A percentile compares a stretch with the other conserved stretches of the same genome.
Conservation (phyloP, 2,113 vertebrate genomes). For the Campylorhamphus procurvoides region DNA sequence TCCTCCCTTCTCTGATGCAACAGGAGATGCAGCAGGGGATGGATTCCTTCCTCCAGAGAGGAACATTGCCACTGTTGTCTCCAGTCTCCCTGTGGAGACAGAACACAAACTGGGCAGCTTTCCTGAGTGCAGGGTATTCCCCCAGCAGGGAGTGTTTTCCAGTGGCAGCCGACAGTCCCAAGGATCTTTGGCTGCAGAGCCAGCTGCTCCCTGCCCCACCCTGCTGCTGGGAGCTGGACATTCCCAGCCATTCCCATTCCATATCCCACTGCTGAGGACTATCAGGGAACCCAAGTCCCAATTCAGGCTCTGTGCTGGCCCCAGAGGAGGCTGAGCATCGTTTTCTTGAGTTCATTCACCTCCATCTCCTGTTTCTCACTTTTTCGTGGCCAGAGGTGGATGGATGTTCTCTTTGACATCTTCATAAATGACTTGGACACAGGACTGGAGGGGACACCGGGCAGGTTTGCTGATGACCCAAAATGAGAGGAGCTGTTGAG, state of each 20-base stretch:
- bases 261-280: neutral
- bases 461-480: neutral
- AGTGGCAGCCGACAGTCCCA: neutral
- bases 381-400: neutral
- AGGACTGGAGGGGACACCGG: neutral
- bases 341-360: neutral
- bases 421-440: neutral
- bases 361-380: neutral
- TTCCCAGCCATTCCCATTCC: neutral
- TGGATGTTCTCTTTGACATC: neutral
- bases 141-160: neutral
- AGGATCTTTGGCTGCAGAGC: neutral
- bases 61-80: neutral
- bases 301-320: neutral
- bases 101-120: neutral
- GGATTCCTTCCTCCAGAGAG: neutral
- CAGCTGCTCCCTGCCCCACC: neutral
- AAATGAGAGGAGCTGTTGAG: too few relatives aligned
- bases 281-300: neutral
- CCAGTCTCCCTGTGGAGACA: neutral
- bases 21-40: neutral
- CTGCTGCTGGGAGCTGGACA: neutral
- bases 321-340: rapidly evolving
- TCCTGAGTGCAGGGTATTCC: neutral
- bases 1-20: neutral